Conservation (phyloP, 2,888 invertebrate genomes). For the Halocaridina rubra region DNA sequence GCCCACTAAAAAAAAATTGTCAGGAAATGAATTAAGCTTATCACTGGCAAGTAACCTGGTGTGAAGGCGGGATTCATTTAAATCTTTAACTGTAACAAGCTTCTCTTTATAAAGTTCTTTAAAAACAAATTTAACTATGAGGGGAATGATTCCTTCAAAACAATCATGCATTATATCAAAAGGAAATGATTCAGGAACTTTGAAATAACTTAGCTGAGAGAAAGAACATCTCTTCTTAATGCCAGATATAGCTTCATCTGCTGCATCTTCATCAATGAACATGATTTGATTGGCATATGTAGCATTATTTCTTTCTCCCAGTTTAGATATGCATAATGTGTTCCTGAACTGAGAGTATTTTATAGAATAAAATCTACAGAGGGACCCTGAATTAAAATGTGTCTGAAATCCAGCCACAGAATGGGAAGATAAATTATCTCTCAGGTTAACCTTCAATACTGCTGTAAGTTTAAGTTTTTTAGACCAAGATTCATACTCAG, state of each 20-base stretch:
- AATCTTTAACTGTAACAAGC: constrained; percentile 6
- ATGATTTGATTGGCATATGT: background rate
- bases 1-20: background rate
- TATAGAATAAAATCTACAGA: background rate
- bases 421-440: background rate
- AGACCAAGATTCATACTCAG: background rate
- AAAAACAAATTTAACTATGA: constrained; percentile 4
- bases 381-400: background rate
- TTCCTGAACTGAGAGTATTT: background rate
- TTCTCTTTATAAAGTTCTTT: background rate
- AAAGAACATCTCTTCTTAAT: constrained; percentile 10
- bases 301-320: background rate
- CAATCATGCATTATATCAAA: constrained; percentile 21
- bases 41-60: constrained; percentile 5
- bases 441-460: background rate
- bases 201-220: constrained; percentile 2
- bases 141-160: constrained; percentile 5
- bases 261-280: background rate
- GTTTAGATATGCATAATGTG: background rate
- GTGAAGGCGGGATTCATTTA: background rate
- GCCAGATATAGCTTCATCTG: background rate
- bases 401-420: background rate
- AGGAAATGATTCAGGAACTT: background rate
- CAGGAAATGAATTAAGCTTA: background rate
- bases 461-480: background rate